These are phyloP conservation scores for Echiichthys vipera DNA, from an alignment of 2,797 vertebrate genomes.

Conservation along the genomic window DNA sequence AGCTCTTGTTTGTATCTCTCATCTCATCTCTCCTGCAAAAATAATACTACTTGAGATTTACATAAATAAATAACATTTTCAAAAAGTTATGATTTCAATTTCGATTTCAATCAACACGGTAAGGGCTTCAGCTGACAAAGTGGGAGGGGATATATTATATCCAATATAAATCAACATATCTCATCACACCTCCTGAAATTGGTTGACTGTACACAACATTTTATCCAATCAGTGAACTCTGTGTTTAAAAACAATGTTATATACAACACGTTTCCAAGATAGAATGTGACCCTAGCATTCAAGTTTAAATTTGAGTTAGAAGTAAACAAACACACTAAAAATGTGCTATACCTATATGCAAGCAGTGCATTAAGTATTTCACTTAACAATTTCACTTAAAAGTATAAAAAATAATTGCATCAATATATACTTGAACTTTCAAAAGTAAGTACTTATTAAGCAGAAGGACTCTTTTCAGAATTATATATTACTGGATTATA, in stretches of 20 bases:
- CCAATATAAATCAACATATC: not conserved
- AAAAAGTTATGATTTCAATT: not conserved
- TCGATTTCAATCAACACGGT: no score
- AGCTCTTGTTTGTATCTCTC: no score
- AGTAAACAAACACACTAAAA: not conserved
- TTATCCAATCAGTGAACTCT: not conserved
- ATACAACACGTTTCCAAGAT: not conserved
- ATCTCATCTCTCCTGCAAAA: not conserved
- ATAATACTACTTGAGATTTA: not conserved
- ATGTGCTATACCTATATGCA: not conserved
- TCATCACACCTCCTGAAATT: not conserved
- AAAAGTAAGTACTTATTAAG: no score
- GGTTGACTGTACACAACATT: not conserved
- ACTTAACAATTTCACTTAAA: no score
- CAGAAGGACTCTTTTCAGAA: no score
- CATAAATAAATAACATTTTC: not conserved
- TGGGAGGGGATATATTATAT: not conserved
- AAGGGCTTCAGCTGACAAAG: not conserved
- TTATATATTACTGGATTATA: no score
- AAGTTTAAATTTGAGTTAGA: not conserved
- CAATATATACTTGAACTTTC: no score
- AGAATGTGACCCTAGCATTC: not conserved
- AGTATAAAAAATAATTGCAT: no score
- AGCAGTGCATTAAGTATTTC: no score
- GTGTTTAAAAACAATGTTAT: not conserved